These are phyloP conservation scores for Pygmarrhopalites habei DNA, from an alignment of 1,140 invertebrate species.

Conservation along the genomic window DNA sequence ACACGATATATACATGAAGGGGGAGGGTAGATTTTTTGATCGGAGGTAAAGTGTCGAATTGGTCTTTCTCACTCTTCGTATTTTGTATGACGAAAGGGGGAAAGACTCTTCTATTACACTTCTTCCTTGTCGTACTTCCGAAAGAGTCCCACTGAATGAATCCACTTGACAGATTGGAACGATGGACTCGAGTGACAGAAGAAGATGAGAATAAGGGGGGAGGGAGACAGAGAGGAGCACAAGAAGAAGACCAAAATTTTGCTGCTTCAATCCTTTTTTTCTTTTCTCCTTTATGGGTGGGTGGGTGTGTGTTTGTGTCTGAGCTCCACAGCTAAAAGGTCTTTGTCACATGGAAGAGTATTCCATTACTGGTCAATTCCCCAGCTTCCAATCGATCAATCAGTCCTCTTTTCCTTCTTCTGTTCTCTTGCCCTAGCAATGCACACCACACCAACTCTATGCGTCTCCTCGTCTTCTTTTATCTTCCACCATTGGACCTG, in stretches of 20 bases:
- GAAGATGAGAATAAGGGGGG: conserved; percentile 10
- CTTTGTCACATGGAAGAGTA: conserved; percentile 25
- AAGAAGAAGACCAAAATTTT: conserved; percentile 4
- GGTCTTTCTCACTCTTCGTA: too few species aligned
- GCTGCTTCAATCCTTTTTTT: conserved; percentile 12
- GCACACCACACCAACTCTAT: background rate
- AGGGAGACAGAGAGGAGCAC: background rate
- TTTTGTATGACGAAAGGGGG: too few species aligned
- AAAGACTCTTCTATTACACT: too few species aligned
- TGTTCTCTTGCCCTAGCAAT: background rate
- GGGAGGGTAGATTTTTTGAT: too few species aligned
- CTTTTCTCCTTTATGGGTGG: background rate
- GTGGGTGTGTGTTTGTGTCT: background rate
- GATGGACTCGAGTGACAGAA: conserved; percentile 10
- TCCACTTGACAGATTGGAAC: conserved; percentile 11
- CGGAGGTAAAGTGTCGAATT: too few species aligned
- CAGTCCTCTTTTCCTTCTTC: conserved; percentile 3
- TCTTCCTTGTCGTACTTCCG: too few species aligned
- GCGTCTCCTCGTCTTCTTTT: background rate
- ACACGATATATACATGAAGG: too few species aligned
- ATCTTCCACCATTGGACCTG: background rate
- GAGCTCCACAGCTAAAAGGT: conserved; percentile 18
- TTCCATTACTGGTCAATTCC: conserved; percentile 32
- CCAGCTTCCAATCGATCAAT: conserved; percentile 34
- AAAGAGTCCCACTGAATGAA: conserved; percentile 4